These are phyloP conservation scores for Parnassius glacialis DNA, from an alignment of 2,888 invertebrate genomes.

Conservation along the genomic window DNA sequence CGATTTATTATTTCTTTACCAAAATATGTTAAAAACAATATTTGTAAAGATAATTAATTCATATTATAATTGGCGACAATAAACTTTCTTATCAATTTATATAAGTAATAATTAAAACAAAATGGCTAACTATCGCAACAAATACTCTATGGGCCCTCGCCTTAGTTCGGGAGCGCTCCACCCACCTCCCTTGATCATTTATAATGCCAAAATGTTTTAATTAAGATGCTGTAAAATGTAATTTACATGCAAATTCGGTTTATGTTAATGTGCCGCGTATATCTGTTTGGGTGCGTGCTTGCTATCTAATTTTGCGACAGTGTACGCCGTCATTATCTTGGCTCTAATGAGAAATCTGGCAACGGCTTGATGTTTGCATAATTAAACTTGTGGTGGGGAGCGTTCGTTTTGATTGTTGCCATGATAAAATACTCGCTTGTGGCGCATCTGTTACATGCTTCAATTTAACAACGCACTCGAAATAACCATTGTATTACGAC, in stretches of 20 bases:
- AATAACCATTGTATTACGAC: conserved; percentile 13
- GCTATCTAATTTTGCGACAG: conserved; percentile 81
- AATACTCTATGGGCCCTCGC: conserved; percentile 47
- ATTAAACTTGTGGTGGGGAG: conserved; percentile 75
- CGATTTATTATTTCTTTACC: no score
- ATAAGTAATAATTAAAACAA: conserved; percentile 20
- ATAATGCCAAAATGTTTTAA: conserved; percentile 83
- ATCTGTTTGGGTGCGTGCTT: conserved; percentile 81
- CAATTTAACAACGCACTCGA: conserved; percentile 24
- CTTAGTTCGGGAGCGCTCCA: conserved; percentile 66
- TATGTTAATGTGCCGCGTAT: conserved; percentile 81
- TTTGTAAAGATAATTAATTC: no score
- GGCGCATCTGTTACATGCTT: conserved; percentile 46
- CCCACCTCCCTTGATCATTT: conserved; percentile 76
- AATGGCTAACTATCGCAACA: conserved; percentile 65
- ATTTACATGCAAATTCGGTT: conserved; percentile 83
- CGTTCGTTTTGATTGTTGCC: conserved; percentile 76
- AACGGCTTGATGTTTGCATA: conserved; percentile 80
- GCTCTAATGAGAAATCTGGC: conserved; percentile 81
- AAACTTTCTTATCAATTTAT: no score
- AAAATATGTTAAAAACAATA: no score
- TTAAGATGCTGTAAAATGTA: conserved; percentile 83
- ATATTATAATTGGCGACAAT: no score
- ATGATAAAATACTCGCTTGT: conserved; percentile 71
- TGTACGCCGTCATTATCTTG: conserved; percentile 80